These are phyloP conservation scores for Drosophila paranaensis DNA, from an alignment of 2,888 invertebrate species.

Conservation along the genomic window DNA sequence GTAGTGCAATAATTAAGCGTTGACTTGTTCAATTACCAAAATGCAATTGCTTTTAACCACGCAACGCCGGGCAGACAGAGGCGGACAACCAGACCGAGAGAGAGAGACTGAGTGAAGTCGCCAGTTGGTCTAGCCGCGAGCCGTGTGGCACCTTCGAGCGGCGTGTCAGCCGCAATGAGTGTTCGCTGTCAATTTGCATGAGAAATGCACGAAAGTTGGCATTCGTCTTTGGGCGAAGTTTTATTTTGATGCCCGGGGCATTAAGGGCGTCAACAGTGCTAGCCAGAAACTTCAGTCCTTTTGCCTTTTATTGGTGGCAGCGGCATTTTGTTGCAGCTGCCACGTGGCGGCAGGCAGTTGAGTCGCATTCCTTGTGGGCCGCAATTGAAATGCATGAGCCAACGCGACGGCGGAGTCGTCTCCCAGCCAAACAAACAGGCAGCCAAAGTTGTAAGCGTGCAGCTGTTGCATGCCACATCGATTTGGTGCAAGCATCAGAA, in stretches of 20 bases:
- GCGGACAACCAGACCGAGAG: not conserved
- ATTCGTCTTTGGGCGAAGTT: slow-evolving; percentile 36
- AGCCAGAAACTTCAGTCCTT: slow-evolving; percentile 23
- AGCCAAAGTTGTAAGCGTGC: slow-evolving; percentile 53
- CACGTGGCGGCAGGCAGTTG: slow-evolving; percentile 5
- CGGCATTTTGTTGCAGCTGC: slow-evolving; percentile 32
- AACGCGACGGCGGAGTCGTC: not conserved
- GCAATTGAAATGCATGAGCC: slow-evolving; percentile 69
- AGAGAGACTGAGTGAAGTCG: slow-evolving; percentile 5
- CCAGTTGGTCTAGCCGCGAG: slow-evolving; percentile 28
- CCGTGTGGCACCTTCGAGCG: slow-evolving; percentile 34
- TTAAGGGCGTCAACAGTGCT: slow-evolving; percentile 67
- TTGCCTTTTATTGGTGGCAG: slow-evolving; percentile 3
- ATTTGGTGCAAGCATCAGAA: slow-evolving; percentile 44
- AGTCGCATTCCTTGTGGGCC: slow-evolving; percentile 40
- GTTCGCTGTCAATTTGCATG: slow-evolving; percentile 39
- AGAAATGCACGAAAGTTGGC: slow-evolving; percentile 38
- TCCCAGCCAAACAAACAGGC: slow-evolving; percentile 30
- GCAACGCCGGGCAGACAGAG: slow-evolving; percentile 47
- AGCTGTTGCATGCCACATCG: slow-evolving; percentile 79
- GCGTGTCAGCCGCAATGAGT: slow-evolving; percentile 48
- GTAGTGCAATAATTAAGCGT: slow-evolving; percentile 79
- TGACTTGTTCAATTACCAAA: slow-evolving; percentile 82
- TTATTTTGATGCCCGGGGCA: slow-evolving; percentile 60
- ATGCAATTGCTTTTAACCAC: slow-evolving; percentile 79